phyloP scores from a whole-genome alignment of 1,140 invertebrate species.

The Trypoxylus dichotomus region DNA sequence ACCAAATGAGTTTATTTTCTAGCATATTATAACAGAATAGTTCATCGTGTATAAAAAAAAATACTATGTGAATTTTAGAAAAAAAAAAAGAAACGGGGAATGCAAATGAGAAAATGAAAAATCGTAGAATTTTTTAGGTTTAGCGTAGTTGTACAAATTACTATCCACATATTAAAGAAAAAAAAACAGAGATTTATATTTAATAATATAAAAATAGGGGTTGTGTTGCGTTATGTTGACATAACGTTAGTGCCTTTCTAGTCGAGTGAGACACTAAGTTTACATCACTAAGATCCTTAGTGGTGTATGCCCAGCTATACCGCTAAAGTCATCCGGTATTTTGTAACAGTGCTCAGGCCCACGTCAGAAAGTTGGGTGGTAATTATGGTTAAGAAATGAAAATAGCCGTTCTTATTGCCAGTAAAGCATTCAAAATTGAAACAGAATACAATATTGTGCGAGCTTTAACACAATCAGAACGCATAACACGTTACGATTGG shows the following conservation, averaged over 20 bases:
- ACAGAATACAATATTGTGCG: not conserved
- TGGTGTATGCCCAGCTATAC: slow-evolving; percentile 34
- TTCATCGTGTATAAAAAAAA: slow-evolving; percentile 30
- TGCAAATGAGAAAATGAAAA: slow-evolving; percentile 18
- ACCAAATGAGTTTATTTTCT: slow-evolving; percentile 33
- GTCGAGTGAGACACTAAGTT: slow-evolving; percentile 53
- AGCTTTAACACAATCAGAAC: no score
- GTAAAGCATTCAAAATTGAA: not conserved
- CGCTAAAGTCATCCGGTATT: slow-evolving; percentile 37
- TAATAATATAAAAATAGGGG: slow-evolving; percentile 51
- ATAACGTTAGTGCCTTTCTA: slow-evolving; percentile 55
- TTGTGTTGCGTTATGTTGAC: slow-evolving; percentile 52
- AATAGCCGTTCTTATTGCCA: not conserved
- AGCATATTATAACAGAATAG: slow-evolving; percentile 14
- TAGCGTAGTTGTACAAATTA: slow-evolving; percentile 50
- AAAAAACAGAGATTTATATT: slow-evolving; percentile 51
- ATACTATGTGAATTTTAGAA: slow-evolving; percentile 18
- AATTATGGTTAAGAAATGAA: not conserved
- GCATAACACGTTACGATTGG: no score
- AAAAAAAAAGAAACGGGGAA: not conserved
- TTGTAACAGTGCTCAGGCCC: slow-evolving; percentile 37
- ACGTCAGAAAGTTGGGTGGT: not conserved
- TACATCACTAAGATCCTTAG: slow-evolving; percentile 29
- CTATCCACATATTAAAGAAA: slow-evolving; percentile 49
- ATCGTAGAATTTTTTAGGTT: slow-evolving; percentile 26